Evolutionary conservation across 2,113 vertebrate species (phyloP), one percentile per base, ranked within the genome.

Genomic region (Sylvilagus bachmani): DNA sequence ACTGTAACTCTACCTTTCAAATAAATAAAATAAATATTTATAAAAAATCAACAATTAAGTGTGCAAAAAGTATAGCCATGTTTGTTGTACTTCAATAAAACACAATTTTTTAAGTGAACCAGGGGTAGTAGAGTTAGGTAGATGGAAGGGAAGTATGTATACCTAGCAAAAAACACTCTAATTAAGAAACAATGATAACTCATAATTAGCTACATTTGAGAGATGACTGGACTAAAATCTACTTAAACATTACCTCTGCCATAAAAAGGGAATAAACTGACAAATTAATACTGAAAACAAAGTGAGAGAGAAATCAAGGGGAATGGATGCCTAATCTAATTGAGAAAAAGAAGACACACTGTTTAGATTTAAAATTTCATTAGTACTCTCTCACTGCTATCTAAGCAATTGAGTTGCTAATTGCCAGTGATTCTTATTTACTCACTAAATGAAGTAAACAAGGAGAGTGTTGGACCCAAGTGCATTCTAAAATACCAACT

Each of bases 391-490:
- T 90, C 12, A 24, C 49, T 51, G 31, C 86, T 78, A 82, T 1
- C 66, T 78, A 55, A 92, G 77, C 44, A 73, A 64, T 81, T 64
- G 75, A 90, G 24, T 16, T 93, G 55, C 70, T 93, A 93, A 93
- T 44, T 93, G 55, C 64, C 78, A 93, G 84, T 49, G 17, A 71
- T 78, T 66, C 29, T 81, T 89, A 51, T 80, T 86, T 86, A 90
- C 38, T 82, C 19, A 38, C 29, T 81, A 75, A 90, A 25, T 49
- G 29, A 77, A 24, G 29, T 36, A 86, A 93, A 51, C 36, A 83
- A 89, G 29, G 29, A 83, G 70, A 93, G 27, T 33, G 36, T 25
- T 62, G 74, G 49, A n/a, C 8, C 44, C 55, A 16, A 8, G 27
- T 31, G 8, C 58, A 74, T 95, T 77, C 71, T 33, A 82, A 83